These are phyloP conservation scores for Sphecodes monilicornis DNA, from an alignment of 2,888 invertebrate genomes.

Conservation along the genomic window DNA sequence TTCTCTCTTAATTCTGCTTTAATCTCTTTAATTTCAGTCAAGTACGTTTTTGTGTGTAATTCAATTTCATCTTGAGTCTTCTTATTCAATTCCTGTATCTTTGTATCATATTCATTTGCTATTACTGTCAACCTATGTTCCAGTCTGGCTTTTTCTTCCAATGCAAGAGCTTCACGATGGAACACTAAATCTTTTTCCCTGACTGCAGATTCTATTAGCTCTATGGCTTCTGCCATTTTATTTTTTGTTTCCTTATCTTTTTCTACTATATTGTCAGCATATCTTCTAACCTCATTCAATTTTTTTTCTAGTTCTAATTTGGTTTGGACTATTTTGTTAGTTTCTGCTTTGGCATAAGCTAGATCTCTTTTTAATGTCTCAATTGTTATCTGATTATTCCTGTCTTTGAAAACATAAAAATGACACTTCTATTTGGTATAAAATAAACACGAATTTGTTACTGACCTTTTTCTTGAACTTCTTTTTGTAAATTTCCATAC, in stretches of 20 bases:
- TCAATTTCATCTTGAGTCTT: slow-evolving; percentile 86
- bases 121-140: slow-evolving; percentile 72
- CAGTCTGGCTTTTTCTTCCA: slow-evolving; percentile 76
- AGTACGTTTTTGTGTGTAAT: slow-evolving; percentile 86
- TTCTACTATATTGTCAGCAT: slow-evolving; percentile 82
- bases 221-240: slow-evolving; percentile 87
- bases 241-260: slow-evolving; percentile 85
- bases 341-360: slow-evolving; percentile 75
- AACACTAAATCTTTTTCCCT: slow-evolving; percentile 86
- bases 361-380: slow-evolving; percentile 75
- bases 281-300: slow-evolving; percentile 81
- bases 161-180: slow-evolving; percentile 83
- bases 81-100: slow-evolving; percentile 86
- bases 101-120: slow-evolving; percentile 74
- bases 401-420: slow-evolving; percentile 66
- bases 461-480: slow-evolving; percentile 71
- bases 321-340: slow-evolving; percentile 65
- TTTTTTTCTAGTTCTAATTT: slow-evolving; percentile 83
- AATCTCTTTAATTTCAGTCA: slow-evolving; percentile 86
- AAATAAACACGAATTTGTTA: slow-evolving; percentile 37
- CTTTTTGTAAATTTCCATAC: slow-evolving; percentile 62
- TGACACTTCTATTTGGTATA: slow-evolving; percentile 14
- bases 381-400: slow-evolving; percentile 63
- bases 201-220: slow-evolving; percentile 86
- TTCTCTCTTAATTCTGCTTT: slow-evolving; percentile 87